Evolutionary conservation across 1,140 invertebrate species (phyloP).

Genomic region (Drosophila subpulchrella): DNA sequence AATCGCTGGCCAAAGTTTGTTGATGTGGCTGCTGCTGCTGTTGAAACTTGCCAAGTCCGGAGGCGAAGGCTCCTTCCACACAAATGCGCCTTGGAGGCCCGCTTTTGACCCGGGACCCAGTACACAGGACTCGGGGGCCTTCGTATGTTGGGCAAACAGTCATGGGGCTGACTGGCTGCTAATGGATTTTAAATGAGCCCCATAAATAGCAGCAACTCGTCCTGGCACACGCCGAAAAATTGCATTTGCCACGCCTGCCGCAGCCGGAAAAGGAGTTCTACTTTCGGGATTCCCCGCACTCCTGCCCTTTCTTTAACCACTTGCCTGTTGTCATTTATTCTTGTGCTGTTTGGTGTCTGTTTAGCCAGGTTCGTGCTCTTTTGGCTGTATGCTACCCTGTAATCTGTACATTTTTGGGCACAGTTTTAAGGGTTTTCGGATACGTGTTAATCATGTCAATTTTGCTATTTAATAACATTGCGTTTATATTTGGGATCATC

Average conservation of each 20-base stretch:
- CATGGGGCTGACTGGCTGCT: constrained; percentile 64
- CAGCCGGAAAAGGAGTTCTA: constrained; percentile 49
- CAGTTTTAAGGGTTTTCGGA: no score
- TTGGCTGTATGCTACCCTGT: constrained; percentile 21
- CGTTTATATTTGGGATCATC: no score
- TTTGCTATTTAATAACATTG: no score
- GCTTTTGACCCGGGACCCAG: constrained; percentile 54
- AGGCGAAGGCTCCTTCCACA: constrained; percentile 8
- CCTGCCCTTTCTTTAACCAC: constrained; percentile 27
- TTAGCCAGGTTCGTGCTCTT: constrained; percentile 27
- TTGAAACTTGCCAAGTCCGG: constrained; percentile 12
- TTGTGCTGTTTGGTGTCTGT: constrained; percentile 62
- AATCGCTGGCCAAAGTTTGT: constrained; percentile 39
- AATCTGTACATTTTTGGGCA: no score
- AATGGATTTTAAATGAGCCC: constrained; percentile 84
- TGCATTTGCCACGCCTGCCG: constrained; percentile 46
- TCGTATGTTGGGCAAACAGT: constrained; percentile 17
- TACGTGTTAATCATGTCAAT: no score
- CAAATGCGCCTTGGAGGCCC: constrained; percentile 74
- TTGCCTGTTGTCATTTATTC: constrained; percentile 73
- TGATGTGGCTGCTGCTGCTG: constrained; percentile 19
- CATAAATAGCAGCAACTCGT: constrained; percentile 72
- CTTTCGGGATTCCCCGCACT: constrained; percentile 8
- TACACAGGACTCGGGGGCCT: constrained; percentile 7
- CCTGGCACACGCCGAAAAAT: constrained; percentile 41